Evolutionary conservation across 1,140 invertebrate species (phyloP).

Genomic region (Ericerus pela): DNA sequence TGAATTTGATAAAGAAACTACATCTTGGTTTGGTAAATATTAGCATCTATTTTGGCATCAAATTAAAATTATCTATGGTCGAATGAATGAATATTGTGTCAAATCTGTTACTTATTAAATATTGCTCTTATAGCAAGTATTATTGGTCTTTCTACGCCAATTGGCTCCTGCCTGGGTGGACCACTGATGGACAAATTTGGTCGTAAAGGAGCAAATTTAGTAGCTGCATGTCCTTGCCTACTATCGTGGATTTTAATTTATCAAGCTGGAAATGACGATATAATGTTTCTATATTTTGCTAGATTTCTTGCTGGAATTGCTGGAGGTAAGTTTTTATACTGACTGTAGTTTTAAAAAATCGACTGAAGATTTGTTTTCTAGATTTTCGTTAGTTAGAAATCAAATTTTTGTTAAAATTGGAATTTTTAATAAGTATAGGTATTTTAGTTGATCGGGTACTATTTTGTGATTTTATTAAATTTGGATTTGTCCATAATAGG

Average conservation of each 20-base stretch:
- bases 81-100: not conserved
- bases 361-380: too few species aligned
- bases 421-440: not conserved
- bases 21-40: constrained; percentile 23
- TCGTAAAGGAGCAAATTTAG: constrained; percentile 38
- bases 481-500: too few species aligned
- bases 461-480: too few species aligned
- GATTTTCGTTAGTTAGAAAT: too few species aligned
- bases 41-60: not conserved
- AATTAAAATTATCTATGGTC: not conserved
- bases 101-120: not conserved
- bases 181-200: constrained; percentile 49
- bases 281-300: constrained; percentile 30
- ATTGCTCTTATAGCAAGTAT: constrained; percentile 34
- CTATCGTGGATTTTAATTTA: constrained; percentile 40
- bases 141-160: constrained; percentile 36
- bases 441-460: not conserved
- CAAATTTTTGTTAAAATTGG: not conserved
- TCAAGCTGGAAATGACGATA: not conserved
- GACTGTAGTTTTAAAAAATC: too few species aligned
- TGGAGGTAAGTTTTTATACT: constrained; percentile 29
- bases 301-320: constrained; percentile 37
- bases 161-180: constrained; percentile 37
- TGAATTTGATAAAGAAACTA: constrained; percentile 18
- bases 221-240: constrained; percentile 38